These are phyloP conservation scores for Dromaius novaehollandiae DNA, from an alignment of 2,113 vertebrate species.

Conservation along the genomic window DNA sequence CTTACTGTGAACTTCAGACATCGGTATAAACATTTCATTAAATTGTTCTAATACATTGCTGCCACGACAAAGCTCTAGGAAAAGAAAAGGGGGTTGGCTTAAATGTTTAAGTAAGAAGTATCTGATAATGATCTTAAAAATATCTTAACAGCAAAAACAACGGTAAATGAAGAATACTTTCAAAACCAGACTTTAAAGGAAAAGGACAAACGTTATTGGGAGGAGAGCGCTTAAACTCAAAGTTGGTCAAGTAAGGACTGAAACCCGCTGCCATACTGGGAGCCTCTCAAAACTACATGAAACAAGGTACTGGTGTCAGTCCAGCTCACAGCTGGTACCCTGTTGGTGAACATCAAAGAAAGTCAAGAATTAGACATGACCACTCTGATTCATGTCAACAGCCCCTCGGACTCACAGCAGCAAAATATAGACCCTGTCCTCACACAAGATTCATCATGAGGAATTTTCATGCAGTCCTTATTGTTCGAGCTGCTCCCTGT, in stretches of 20 bases:
- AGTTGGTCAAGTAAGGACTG: background rate
- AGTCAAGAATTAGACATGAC: background rate
- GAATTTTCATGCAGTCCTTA: background rate
- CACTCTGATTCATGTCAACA: background rate
- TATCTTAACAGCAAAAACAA: background rate
- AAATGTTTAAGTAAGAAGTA: background rate
- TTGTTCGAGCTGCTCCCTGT: background rate
- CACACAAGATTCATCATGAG: background rate
- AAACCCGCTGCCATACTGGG: background rate
- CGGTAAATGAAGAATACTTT: background rate
- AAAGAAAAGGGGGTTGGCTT: background rate
- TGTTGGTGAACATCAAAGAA: background rate
- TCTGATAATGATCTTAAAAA: background rate
- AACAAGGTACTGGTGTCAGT: background rate
- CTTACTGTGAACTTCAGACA: conserved; percentile 34
- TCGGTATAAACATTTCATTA: conserved; percentile 29
- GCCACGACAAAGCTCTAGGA: background rate
- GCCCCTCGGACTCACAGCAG: background rate
- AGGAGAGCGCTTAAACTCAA: background rate
- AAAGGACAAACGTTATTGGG: background rate
- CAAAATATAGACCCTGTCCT: background rate
- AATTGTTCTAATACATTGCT: background rate
- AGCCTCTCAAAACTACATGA: background rate
- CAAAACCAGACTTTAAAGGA: background rate
- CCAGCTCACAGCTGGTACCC: background rate